Conservation (phyloP, 2,113 vertebrate genomes). For the Callorhinus ursinus region DNA sequence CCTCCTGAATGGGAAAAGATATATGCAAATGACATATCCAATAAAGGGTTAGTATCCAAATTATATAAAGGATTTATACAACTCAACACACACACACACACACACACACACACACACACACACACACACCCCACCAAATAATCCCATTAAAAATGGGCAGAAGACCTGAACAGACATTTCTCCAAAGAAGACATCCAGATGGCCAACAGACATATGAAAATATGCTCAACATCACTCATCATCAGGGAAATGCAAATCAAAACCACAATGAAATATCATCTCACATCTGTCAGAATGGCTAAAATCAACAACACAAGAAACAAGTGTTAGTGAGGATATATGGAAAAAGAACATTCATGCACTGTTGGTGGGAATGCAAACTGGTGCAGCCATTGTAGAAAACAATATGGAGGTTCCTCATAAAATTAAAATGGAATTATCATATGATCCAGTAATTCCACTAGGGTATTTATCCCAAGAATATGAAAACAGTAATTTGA, state of each 20-base stretch:
- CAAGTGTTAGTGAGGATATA: background rate
- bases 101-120: no score
- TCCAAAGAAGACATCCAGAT: background rate
- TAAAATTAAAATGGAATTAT: background rate
- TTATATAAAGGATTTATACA: background rate
- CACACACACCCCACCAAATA: background rate
- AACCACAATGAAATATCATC: background rate
- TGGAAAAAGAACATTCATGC: background rate
- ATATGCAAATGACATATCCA: background rate
- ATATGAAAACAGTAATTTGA: background rate
- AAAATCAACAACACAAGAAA: background rate
- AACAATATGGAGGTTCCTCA: background rate
- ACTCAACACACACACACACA: background rate
- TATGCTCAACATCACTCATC: background rate
- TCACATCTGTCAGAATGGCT: background rate
- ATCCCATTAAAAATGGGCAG: background rate
- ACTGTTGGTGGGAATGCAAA: background rate
- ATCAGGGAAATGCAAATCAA: background rate
- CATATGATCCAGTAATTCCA: background rate
- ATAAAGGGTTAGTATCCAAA: background rate
- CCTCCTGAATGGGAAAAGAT: background rate
- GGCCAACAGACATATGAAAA: background rate
- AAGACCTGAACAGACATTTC: background rate
- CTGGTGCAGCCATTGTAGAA: background rate
- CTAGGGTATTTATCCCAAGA: background rate